Base-by-base conservation (phyloP, 2,888 invertebrate species). In the Elysia crispata region DNA sequence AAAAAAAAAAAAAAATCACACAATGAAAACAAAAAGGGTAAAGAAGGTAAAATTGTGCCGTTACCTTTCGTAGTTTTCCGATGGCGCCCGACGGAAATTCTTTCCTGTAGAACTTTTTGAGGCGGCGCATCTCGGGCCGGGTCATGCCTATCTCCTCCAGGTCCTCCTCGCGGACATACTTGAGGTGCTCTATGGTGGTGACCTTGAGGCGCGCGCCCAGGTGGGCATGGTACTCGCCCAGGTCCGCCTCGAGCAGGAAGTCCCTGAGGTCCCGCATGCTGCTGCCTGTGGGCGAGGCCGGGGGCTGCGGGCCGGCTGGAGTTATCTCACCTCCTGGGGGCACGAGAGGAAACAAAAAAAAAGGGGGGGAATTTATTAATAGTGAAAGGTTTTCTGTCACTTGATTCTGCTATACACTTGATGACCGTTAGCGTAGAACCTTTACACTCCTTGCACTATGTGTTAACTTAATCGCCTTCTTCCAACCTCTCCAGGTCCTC, bases 141-240 rank as follows among this genome's bases (percentile, higher is more conserved):
- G 97, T 96, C 94, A 98, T 95, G 23, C 98, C 98, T 89, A 99
- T 95, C 86, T 96, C 96, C 77, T 94, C 94, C 83, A 99, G 93
- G 92, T 99, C 99, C 88, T 97, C 96, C 89, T 97, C 97, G 60
- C 96, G 95, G 72, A 98, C 98, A 94, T 97, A 98, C 93, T 98
- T 98, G 70, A 98, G 93, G 84, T 92, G 91, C 11, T 89, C 86
- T 5, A 91, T 87, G 41, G 84, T 86, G 6, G 88, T 86, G 30
- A 94, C 93, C 94, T 98, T 98, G 87, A 98, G 93, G 90, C 97
- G 96, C 91, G 96, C 96, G 92, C 96, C 96, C 92, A 93, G 90
- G 18, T 94, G 93, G 83, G 93, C 93, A 91, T 96, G 97, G 93
- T 98, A 98, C 91, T 98, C 98, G 89, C 96, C 96, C 76, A 98